phyloP scores from a whole-genome alignment of 2,797 vertebrate species.

The Amblyraja radiata region DNA sequence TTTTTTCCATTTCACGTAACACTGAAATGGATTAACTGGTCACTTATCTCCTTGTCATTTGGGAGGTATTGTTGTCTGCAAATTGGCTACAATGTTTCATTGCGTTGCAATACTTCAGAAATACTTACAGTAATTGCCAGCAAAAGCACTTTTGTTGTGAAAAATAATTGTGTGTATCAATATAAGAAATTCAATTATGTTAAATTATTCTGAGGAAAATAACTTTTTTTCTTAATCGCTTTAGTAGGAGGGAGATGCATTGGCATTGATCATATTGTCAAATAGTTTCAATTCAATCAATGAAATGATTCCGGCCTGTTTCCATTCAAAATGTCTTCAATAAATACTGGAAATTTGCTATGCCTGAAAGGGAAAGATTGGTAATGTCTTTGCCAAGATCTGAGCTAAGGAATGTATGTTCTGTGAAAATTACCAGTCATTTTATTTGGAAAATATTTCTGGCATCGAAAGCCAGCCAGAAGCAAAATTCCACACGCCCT shows the following conservation, averaged over 20 bases:
- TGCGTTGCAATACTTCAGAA: too few species aligned
- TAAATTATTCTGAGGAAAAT: neutral
- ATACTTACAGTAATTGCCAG: too few species aligned
- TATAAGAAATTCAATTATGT: neutral
- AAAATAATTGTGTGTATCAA: too few species aligned
- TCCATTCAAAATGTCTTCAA: neutral
- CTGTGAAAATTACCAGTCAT: neutral
- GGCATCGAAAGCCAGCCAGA: neutral
- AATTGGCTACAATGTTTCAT: too few species aligned
- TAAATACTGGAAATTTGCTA: neutral
- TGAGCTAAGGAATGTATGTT: neutral
- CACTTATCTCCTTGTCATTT: too few species aligned
- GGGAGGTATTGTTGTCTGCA: too few species aligned
- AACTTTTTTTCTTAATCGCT: neutral
- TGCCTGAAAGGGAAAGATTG: neutral
- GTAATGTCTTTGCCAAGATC: neutral
- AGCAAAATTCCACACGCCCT: neutral
- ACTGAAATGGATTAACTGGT: too few species aligned
- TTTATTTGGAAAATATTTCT: neutral
- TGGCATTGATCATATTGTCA: neutral
- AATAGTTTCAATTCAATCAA: neutral
- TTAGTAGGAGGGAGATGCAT: neutral
- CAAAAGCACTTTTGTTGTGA: too few species aligned
- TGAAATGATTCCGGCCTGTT: neutral
- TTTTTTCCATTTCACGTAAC: too few species aligned